phyloP scores from a whole-genome alignment of 2,888 invertebrate species.

The Rutpela maculata region DNA sequence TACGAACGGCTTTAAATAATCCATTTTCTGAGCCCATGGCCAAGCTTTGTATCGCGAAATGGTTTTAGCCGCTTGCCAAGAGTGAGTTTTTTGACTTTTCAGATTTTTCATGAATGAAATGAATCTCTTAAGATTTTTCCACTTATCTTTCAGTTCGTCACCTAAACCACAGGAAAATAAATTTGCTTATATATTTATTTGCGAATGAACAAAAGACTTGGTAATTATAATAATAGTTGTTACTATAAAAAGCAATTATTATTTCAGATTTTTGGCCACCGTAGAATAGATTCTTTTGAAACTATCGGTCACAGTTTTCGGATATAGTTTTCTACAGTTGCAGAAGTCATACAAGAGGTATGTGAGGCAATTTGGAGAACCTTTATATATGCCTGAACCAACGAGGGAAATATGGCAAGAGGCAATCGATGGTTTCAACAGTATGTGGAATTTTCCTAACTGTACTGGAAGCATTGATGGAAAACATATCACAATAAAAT shows the following conservation, averaged over 20 bases:
- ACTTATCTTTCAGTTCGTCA: no score
- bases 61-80: constrained; percentile 23
- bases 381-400: constrained; percentile 53
- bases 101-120: constrained; percentile 24
- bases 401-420: constrained; percentile 53
- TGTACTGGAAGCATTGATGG: constrained; percentile 62
- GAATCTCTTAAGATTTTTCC: no score
- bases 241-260: background rate
- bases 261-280: constrained; percentile 16
- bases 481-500: constrained; percentile 61
- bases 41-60: constrained; percentile 21
- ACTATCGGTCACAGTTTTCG: constrained; percentile 37
- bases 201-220: background rate
- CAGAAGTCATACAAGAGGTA: constrained; percentile 67
- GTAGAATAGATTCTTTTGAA: constrained; percentile 25
- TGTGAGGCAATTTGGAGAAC: constrained; percentile 61
- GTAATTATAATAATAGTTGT: background rate
- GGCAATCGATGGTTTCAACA: constrained; percentile 58
- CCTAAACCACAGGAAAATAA: no score
- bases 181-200: background rate
- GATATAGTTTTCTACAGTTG: constrained; percentile 59
- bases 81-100: constrained; percentile 15
- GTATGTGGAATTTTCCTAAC: constrained; percentile 61
- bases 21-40: constrained; percentile 42
- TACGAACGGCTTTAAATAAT: constrained; percentile 21